Evolutionary conservation across 2,113 vertebrate genomes (phyloP), one percentile per base, ranked within the genome.

Genomic region (Baryphthengus martii): DNA sequence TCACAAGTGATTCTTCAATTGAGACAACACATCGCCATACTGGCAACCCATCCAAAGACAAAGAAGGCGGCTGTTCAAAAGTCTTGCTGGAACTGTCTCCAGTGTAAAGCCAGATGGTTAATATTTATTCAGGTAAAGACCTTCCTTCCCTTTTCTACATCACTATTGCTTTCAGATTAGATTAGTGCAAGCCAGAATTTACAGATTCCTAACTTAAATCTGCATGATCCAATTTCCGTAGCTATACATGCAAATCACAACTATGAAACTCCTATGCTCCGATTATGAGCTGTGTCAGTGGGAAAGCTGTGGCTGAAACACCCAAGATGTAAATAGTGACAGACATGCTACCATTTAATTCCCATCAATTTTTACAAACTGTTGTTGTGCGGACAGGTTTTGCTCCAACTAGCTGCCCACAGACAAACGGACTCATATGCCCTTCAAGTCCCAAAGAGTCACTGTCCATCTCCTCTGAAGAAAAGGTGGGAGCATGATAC

Each of bases 291-390:
- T 56, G 10, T 17, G 58, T 14, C 35, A n/a, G 44, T 25, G 28
- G 23, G 35, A 47, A 59, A 76, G 18, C 26, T 65, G 18, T 1
- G 6, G 31, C n/a, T 40, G 50, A 37, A 74, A 63, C 25, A 74
- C 6, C 17, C 40, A 49, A 28, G 35, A 62, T 2, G 31, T 7
- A 25, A 23, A 61, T 12, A 39, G 39, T 2, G 33, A 76, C 26
- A 68, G 11, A 7, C 11, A 26, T 4, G 5, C 2, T 42, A 83
- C 33, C 0, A 0, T 42, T 85, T 39, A 29, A 80, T 18, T 58
- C 26, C 33, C 35, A 70, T 47, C 33, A 53, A 29, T 67, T 85
- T 17, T 58, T 58, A 50, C 0, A 53, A 29, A 35, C 26, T 4
- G 16, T 2, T 52, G 33, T 17, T 78, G 23, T 12, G 10, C 35